Percentiles rank a stretch among this genome's conserved stretches.
These are phyloP conservation scores for Amia ocellicauda DNA, from an alignment of 2,113 vertebrate species.

Conservation along the genomic window DNA sequence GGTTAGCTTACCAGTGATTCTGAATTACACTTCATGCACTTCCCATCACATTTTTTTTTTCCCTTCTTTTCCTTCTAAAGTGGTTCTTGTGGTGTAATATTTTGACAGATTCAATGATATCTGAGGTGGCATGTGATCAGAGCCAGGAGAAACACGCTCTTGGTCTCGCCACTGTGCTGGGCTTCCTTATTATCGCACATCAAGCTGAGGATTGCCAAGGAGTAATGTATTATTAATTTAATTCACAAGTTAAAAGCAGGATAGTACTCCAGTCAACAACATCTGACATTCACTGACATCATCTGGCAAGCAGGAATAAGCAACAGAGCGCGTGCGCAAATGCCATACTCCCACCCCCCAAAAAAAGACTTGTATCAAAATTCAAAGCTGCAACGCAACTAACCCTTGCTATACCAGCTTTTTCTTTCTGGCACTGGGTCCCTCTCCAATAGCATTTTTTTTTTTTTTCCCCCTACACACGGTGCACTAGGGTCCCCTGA, in stretches of 20 bases:
- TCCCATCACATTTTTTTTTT: background rate
- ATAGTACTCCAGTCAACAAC: background rate
- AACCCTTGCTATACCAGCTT: no score
- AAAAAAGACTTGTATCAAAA: no score
- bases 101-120: background rate
- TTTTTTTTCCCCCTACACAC: no score
- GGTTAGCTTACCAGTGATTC: no score
- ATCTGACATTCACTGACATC: background rate
- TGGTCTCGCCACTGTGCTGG: background rate
- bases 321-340: no score
- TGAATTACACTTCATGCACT: no score
- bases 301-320: no score
- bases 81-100: background rate
- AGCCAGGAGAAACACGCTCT: background rate
- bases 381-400: no score
- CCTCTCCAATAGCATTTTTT: no score
- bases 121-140: background rate
- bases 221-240: background rate
- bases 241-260: background rate
- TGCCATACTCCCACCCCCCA: no score
- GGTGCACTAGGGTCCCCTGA: no score
- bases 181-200: background rate
- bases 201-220: background rate
- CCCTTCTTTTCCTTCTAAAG: background rate
- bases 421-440: no score